Conservation (phyloP, 2,797 vertebrate species). For the Gorsachius magnificus region DNA sequence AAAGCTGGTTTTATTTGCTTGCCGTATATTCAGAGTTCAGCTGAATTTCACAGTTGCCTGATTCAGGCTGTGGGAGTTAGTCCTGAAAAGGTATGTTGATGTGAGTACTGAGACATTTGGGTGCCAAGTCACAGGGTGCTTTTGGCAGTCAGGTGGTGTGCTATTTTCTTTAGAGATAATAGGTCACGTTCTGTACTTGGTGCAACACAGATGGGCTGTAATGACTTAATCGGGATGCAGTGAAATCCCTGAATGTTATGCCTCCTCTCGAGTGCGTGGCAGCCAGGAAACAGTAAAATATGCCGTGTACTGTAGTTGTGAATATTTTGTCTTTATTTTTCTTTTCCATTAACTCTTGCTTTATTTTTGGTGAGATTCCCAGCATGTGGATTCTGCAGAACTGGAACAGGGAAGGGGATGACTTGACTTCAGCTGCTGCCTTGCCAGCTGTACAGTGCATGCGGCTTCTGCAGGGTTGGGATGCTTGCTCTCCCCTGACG, state of each 20-base stretch:
- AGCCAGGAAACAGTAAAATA: background rate
- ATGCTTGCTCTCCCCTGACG: background rate
- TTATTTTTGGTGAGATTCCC: background rate
- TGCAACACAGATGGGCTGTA: conserved; percentile 55
- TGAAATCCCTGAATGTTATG: background rate
- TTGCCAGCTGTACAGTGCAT: background rate
- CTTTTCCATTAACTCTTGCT: background rate
- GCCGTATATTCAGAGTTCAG: conserved; percentile 1
- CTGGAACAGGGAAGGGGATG: background rate
- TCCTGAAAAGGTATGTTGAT: conserved; percentile 47
- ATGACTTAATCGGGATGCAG: conserved; percentile 1
- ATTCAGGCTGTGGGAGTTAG: conserved; percentile 48
- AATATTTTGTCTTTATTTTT: background rate
- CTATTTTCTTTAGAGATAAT: conserved; percentile 50
- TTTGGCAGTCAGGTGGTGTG: conserved; percentile 55
- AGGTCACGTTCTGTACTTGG: conserved; percentile 48
- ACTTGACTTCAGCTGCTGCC: background rate
- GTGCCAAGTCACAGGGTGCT: conserved; percentile 46
- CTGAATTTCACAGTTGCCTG: conserved; percentile 50
- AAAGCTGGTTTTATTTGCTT: background rate
- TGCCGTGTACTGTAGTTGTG: background rate
- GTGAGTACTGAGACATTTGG: conserved; percentile 5
- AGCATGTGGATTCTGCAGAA: background rate
- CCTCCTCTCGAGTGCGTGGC: background rate
- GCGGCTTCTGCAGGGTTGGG: background rate